phyloP scores from a whole-genome alignment of 2,113 vertebrate genomes.

The Chascanopsetta lugubris region DNA sequence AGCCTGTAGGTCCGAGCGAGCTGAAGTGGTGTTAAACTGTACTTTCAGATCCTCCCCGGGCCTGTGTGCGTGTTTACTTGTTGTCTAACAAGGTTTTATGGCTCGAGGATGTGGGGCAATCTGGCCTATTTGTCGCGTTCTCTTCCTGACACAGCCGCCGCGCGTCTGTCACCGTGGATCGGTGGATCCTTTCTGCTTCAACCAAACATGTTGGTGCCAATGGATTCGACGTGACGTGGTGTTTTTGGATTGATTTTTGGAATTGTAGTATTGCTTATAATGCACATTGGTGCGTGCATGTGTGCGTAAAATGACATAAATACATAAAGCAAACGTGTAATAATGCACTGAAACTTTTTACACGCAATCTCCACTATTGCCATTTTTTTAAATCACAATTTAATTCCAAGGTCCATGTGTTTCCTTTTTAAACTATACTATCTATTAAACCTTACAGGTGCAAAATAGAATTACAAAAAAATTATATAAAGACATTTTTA shows the following conservation, averaged over 20 bases:
- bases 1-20: slow-evolving; percentile 60
- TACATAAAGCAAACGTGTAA: too few relatives aligned
- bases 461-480: too few relatives aligned
- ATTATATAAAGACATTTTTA: too few relatives aligned
- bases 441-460: too few relatives aligned
- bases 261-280: background rate
- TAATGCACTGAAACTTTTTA: too few relatives aligned
- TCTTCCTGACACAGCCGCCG: slow-evolving; percentile 24
- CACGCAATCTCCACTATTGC: too few relatives aligned
- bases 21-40: slow-evolving; percentile 67
- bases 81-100: slow-evolving; percentile 68
- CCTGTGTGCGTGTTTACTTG: slow-evolving; percentile 73
- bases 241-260: background rate
- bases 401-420: too few relatives aligned
- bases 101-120: slow-evolving; percentile 44
- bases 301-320: too few relatives aligned
- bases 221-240: background rate
- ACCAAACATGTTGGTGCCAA: background rate
- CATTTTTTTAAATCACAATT: too few relatives aligned
- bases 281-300: too few relatives aligned
- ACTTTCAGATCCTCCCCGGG: slow-evolving; percentile 50
- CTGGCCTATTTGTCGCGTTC: slow-evolving; percentile 24
- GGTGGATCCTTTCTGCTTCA: background rate
- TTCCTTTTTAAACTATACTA: too few relatives aligned
- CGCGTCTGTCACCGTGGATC: background rate